Evolutionary conservation across 2,797 vertebrate genomes (phyloP), one percentile per base, ranked within the genome.

Genomic region (Channa striata): DNA sequence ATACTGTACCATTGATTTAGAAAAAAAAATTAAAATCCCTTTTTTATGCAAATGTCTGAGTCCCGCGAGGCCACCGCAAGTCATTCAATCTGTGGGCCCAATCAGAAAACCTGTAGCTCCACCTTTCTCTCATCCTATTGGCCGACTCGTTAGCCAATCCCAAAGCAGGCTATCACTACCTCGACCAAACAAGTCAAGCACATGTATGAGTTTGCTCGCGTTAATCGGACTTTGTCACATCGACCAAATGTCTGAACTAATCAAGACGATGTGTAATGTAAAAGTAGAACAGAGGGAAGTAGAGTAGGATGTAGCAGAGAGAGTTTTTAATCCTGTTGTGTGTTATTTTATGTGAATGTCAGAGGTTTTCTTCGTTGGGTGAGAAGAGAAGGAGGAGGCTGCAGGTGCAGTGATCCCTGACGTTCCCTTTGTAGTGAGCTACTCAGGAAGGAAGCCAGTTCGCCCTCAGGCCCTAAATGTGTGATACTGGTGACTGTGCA

Each of bases 21-120:
- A n/a, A 43, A 16, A 37, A 73, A 67, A 52, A 11, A 58, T 78
- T 3, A 30, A 30, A 30, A 83, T 78, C 77, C 52, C 52, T 68
- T 14, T 20, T 87, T 90, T 91, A 93, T 91, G 91, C 91, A 91
- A 92, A 84, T n/a, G 49, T 87, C 71, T 11, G 48, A 88, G 84
- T 89, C 83, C 65, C 0, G 56, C 7, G 20, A 72, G 62, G 58
- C 44, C 68, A 77, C 21, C 52, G 8, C 34, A 20, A 66, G 78
- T 82, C 78, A 1, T 71, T 49, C 17, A 6, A 34, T 74, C 84
- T 74, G 59, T 53, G 75, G 82, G 88, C 53, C 83, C 86, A 92
- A 93, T 93, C 91, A 90, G 63, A 88, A 85, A 52, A 59, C 48
- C 47, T 20, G 25, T 34, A 25, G 57, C 68, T 59, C 37, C 25